Percentiles rank a stretch among this genome's conserved stretches.
Evolutionary conservation across 92 coral and sea anemone genomes (phyloP).

Genomic region (Porites evermanni): DNA sequence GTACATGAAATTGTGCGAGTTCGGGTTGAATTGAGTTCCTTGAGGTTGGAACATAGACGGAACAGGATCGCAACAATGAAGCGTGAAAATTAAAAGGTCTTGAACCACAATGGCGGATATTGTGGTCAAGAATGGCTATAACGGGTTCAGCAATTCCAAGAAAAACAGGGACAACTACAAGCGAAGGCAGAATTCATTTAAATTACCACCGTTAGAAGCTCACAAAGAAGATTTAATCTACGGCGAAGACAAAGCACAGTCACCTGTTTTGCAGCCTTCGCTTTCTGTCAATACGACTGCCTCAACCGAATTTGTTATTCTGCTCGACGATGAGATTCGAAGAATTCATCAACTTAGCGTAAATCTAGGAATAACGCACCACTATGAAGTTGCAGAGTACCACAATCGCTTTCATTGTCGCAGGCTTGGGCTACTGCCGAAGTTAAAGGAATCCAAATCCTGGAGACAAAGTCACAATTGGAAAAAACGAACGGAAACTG

Average conservation of each 20-base stretch:
- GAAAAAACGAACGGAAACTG: conserved; percentile 64
- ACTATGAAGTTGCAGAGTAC: conserved; percentile 25
- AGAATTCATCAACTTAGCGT: conserved; percentile 72
- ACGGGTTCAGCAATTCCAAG: conserved; percentile 43
- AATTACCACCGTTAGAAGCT: conserved; percentile 53
- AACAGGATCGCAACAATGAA: background rate
- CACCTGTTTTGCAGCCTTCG: conserved; percentile 45
- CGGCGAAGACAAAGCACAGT: background rate
- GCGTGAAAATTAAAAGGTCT: background rate
- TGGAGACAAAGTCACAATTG: conserved; percentile 82
- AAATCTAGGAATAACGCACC: conserved; percentile 70
- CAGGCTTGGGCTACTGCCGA: conserved; percentile 37
- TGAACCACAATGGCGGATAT: conserved; percentile 54
- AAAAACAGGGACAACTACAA: background rate
- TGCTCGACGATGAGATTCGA: conserved; percentile 65
- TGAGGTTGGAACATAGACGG: background rate
- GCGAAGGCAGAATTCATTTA: conserved; percentile 17
- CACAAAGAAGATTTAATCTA: background rate
- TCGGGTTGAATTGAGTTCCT: background rate
- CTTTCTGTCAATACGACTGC: conserved; percentile 38
- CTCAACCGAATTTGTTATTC: conserved; percentile 38
- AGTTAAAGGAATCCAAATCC: conserved; percentile 39
- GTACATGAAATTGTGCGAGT: too few species aligned
- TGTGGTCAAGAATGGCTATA: conserved; percentile 65
- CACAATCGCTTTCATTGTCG: conserved; percentile 35